These are phyloP conservation scores for Onychomys torridus DNA, from an alignment of 2,797 vertebrate species.

Conservation along the genomic window DNA sequence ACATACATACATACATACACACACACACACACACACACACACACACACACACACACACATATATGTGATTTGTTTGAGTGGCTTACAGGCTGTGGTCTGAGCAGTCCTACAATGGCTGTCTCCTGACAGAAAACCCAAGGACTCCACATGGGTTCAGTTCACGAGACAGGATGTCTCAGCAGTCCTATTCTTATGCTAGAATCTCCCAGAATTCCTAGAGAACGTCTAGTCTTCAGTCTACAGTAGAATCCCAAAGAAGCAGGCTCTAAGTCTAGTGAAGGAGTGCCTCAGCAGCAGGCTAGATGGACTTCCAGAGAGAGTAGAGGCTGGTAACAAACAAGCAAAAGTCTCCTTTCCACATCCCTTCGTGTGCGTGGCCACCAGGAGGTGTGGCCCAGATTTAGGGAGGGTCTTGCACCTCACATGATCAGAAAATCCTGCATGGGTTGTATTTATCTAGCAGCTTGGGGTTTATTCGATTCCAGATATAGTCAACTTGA, in stretches of 20 bases:
- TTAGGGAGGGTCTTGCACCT: not conserved
- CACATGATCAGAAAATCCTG: not conserved
- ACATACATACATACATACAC: no score
- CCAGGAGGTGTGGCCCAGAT: not conserved
- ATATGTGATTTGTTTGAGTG: not conserved
- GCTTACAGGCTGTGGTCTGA: not conserved
- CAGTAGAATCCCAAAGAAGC: not conserved
- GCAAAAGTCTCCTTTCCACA: not conserved
- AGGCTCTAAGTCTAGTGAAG: not conserved
- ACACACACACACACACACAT: no score
- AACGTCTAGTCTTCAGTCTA: not conserved
- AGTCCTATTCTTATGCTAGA: not conserved
- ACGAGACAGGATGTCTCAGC: not conserved
- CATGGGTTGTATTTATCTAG: not conserved
- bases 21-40: no score
- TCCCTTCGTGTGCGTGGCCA: not conserved
- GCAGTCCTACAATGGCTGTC: not conserved
- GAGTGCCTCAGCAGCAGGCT: not conserved
- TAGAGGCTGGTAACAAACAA: no score
- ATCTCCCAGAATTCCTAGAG: not conserved
- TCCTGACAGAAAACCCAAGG: not conserved
- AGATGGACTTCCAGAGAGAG: not conserved
- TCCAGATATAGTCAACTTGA: not conserved
- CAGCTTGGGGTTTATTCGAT: not conserved
- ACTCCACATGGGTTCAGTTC: not conserved